Conservation (phyloP, 2,113 vertebrate species). For the Menidia beryllina region DNA sequence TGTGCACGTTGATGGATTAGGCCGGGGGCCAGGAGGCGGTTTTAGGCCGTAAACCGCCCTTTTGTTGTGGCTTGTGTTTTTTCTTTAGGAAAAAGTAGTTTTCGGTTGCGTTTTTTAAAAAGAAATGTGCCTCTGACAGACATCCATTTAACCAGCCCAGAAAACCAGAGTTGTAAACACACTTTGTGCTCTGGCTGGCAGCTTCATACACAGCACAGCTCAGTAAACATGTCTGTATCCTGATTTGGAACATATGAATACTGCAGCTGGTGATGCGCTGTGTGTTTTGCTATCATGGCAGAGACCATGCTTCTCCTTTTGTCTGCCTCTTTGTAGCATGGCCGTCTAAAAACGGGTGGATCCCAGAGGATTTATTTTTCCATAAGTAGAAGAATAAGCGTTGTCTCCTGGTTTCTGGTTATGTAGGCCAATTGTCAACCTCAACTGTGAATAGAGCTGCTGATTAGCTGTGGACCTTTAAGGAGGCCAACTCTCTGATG, state of each 20-base stretch:
- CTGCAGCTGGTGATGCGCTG: no score
- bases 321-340: not conserved
- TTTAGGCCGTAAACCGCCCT: slow-evolving; percentile 58
- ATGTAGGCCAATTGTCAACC: slow-evolving; percentile 72
- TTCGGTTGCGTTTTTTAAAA: slow-evolving; percentile 38
- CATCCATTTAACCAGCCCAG: slow-evolving; percentile 49
- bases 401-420: slow-evolving; percentile 64
- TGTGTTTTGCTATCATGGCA: no score
- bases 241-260: slow-evolving; percentile 34
- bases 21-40: slow-evolving; percentile 36
- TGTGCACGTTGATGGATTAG: slow-evolving; percentile 61
- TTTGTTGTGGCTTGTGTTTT: slow-evolving; percentile 62
- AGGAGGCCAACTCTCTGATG: slow-evolving; percentile 72
- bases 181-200: slow-evolving; percentile 22
- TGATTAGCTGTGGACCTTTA: slow-evolving; percentile 73
- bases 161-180: slow-evolving; percentile 27
- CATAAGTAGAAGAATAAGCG: slow-evolving; percentile 52
- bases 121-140: slow-evolving; percentile 20
- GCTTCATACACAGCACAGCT: slow-evolving; percentile 8
- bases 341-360: slow-evolving; percentile 34
- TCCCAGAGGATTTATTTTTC: slow-evolving; percentile 32
- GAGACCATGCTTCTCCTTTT: slow-evolving; percentile 21
- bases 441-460: slow-evolving; percentile 50
- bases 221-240: not conserved
- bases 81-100: slow-evolving; percentile 22